Conservation (phyloP, 2,113 vertebrate genomes). For the Lucifuga dentata region DNA sequence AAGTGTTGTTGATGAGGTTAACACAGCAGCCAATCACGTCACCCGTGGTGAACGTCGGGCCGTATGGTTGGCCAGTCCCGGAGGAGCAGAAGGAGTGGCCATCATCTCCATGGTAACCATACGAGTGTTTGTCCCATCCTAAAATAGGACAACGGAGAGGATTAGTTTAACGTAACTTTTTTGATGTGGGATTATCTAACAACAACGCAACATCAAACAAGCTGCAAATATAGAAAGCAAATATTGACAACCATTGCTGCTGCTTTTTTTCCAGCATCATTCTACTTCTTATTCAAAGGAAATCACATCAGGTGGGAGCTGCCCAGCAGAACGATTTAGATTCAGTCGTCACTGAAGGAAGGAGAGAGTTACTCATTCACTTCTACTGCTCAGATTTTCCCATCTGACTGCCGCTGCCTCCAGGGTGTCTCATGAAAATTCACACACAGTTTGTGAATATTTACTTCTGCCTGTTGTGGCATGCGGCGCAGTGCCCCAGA, state of each 20-base stretch:
- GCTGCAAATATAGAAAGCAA: background rate
- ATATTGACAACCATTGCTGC: no score
- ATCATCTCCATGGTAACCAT: conserved; percentile 97
- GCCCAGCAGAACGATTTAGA: conserved; percentile 7
- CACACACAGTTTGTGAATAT: background rate
- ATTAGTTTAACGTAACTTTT: conserved; percentile 38
- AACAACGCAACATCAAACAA: no score
- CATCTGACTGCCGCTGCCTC: conserved; percentile 36
- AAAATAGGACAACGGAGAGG: conserved; percentile 50
- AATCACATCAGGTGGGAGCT: background rate
- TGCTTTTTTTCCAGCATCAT: background rate
- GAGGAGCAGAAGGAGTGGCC: conserved; percentile 99
- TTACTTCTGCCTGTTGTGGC: background rate
- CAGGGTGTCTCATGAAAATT: conserved; percentile 5
- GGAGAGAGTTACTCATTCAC: conserved; percentile 56
- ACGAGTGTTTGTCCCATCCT: conserved; percentile 99
- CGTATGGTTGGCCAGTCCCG: conserved; percentile 96
- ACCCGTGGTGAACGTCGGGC: conserved; percentile 97
- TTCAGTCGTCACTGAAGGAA: conserved; percentile 5
- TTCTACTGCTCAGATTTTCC: conserved; percentile 49
- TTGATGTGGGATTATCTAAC: no score
- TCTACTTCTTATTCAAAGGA: background rate
- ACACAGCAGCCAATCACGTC: conserved; percentile 98
- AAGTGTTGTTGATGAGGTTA: conserved; percentile 98
- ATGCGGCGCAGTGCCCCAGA: conserved; percentile 20